A percentile compares a stretch with the other conserved stretches of the same genome.
phyloP scores from a whole-genome alignment of 2,797 vertebrate genomes.

The Trachops cirrhosus region DNA sequence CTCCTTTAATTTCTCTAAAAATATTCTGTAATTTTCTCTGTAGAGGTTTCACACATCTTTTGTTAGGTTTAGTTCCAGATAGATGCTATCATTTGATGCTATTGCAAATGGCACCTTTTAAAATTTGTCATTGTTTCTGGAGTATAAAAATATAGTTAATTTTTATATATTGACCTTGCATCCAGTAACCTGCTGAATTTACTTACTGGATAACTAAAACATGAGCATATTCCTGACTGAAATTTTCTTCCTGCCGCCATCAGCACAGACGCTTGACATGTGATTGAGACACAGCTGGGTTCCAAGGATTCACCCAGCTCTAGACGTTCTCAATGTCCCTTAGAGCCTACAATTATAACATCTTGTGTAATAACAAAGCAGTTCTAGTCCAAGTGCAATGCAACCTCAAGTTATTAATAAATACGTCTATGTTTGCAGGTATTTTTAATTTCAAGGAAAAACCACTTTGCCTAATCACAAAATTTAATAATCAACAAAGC shows the following conservation, averaged over 20 bases:
- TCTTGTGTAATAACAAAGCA: not conserved
- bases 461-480: not conserved
- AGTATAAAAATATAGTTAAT: not conserved
- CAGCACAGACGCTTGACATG: not conserved
- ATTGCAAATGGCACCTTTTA: not conserved
- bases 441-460: not conserved
- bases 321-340: not conserved
- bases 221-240: not conserved
- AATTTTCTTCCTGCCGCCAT: not conserved
- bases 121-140: not conserved
- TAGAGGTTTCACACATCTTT: not conserved
- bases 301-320: not conserved
- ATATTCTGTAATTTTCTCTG: not conserved
- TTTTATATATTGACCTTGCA: not conserved
- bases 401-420: constrained; percentile 1
- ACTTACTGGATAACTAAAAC: not conserved
- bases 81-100: not conserved
- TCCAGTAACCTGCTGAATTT: not conserved
- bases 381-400: not conserved
- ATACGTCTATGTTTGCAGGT: not conserved
- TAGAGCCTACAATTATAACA: not conserved
- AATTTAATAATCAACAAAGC: not conserved
- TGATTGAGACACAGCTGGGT: not conserved
- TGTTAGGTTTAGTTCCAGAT: not conserved
- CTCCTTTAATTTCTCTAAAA: not conserved